These are phyloP conservation scores for Aphrocallistes beatrix DNA, from an alignment of 37 sponge, comb jelly and placozoan genomes.

Conservation along the genomic window DNA sequence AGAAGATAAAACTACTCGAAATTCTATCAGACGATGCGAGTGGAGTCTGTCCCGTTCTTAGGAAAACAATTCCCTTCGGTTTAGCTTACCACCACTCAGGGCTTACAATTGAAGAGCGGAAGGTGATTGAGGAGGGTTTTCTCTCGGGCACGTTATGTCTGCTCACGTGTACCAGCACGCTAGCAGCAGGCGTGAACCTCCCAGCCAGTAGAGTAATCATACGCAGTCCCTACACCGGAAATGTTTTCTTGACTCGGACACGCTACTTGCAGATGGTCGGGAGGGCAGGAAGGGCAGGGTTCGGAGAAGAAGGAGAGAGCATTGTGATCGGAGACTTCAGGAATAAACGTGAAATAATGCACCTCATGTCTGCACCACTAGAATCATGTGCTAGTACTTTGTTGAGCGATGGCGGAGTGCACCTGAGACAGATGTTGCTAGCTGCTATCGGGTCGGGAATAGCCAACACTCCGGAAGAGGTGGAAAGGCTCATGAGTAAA, in stretches of 20 bases:
- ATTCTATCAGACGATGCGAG: slow-evolving; percentile 39
- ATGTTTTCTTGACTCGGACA: slow-evolving; percentile 46
- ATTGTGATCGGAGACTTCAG: slow-evolving; percentile 38
- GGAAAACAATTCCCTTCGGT: slow-evolving; percentile 60
- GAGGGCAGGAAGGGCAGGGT: slow-evolving; percentile 85
- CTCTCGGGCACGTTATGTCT: slow-evolving; percentile 46
- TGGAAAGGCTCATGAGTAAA: background rate
- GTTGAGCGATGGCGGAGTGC: background rate
- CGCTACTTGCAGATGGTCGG: slow-evolving; percentile 93
- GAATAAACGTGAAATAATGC: slow-evolving; percentile 42
- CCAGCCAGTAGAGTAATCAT: slow-evolving; percentile 88
- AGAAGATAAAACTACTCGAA: background rate
- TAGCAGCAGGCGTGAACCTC: slow-evolving; percentile 93
- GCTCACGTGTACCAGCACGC: slow-evolving; percentile 77
- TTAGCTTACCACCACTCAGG: slow-evolving; percentile 91
- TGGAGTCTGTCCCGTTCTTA: slow-evolving; percentile 68
- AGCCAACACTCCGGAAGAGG: background rate
- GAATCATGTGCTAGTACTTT: slow-evolving; percentile 56
- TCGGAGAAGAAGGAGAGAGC: slow-evolving; percentile 60
- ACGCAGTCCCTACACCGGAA: slow-evolving; percentile 71
- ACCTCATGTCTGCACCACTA: slow-evolving; percentile 37
- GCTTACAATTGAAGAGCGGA: slow-evolving; percentile 77
- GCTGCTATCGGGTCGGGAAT: slow-evolving; percentile 34
- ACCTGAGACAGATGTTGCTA: slow-evolving; percentile 44
- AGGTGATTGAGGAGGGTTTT: slow-evolving; percentile 72